These are phyloP conservation scores for Chrysina gloriosa DNA, from an alignment of 2,888 invertebrate species.

Conservation along the genomic window DNA sequence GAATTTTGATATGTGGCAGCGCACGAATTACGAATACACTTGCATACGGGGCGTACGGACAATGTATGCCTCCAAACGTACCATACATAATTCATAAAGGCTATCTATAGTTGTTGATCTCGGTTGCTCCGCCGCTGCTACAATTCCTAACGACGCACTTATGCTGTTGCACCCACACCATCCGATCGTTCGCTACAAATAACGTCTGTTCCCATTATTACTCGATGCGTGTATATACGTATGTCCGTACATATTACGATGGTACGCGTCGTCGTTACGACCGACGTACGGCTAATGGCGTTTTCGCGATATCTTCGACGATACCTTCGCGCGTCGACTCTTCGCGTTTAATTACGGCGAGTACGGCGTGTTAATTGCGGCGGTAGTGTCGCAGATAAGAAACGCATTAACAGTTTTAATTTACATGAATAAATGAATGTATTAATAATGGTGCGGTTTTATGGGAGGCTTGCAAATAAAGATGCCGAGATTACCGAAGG, in stretches of 20 bases:
- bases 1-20: slow-evolving; percentile 27
- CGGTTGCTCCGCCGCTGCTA: slow-evolving; percentile 4
- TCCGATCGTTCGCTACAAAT: slow-evolving; percentile 9
- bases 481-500: background rate
- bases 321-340: background rate
- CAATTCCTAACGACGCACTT: slow-evolving; percentile 21
- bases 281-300: no score
- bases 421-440: slow-evolving; percentile 14
- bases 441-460: slow-evolving; percentile 1
- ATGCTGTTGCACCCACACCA: slow-evolving; percentile 23
- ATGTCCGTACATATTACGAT: no score
- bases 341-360: background rate
- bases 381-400: slow-evolving; percentile 2
- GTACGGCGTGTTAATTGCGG: slow-evolving; percentile 1
- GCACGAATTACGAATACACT: slow-evolving; percentile 4
- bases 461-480: background rate
- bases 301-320: background rate
- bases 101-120: slow-evolving; percentile 29
- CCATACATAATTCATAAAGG: slow-evolving; percentile 27
- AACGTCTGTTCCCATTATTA: slow-evolving; percentile 26
- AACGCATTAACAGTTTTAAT: slow-evolving; percentile 14
- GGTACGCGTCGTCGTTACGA: background rate
- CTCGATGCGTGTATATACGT: background rate
- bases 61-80: background rate
- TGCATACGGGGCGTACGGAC: background rate